Conservation (phyloP, 2,113 vertebrate genomes). For the Tamias sibiricus region DNA sequence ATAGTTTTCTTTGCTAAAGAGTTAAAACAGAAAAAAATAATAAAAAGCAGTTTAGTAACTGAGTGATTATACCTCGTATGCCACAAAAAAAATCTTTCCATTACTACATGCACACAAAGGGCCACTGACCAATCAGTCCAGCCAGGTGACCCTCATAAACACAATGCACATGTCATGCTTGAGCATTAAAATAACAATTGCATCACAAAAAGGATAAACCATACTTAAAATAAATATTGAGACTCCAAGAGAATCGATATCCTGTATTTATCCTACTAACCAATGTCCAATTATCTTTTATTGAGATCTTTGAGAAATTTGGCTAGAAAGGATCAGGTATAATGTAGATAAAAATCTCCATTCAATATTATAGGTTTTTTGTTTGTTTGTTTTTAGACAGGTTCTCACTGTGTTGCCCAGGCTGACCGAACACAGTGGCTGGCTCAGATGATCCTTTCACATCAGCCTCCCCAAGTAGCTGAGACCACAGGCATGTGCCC, state of each 20-base stretch:
- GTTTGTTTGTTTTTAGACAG: neutral
- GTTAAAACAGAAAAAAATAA: constrained; percentile 5
- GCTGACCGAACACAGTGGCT: neutral
- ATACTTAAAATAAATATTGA: constrained; percentile 21
- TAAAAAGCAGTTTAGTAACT: neutral
- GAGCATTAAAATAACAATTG: neutral
- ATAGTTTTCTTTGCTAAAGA: constrained; percentile 91
- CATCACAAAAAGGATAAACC: neutral
- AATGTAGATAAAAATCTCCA: neutral
- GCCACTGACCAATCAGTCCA: neutral
- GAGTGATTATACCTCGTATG: neutral
- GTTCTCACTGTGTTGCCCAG: neutral
- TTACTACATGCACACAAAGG: neutral
- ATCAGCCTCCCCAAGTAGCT: neutral
- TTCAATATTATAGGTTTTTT: neutral
- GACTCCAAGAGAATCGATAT: neutral
- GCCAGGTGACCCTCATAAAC: neutral
- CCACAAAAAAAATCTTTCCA: neutral
- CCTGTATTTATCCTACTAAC: neutral
- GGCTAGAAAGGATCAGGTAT: neutral
- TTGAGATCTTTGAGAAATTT: neutral
- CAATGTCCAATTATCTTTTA: neutral
- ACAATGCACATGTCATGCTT: neutral
- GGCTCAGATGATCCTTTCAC: neutral
- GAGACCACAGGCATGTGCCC: neutral